Percentiles rank a stretch among this genome's conserved stretches.
phyloP scores from a whole-genome alignment of 2,113 vertebrate species.

The Theristicus caerulescens region DNA sequence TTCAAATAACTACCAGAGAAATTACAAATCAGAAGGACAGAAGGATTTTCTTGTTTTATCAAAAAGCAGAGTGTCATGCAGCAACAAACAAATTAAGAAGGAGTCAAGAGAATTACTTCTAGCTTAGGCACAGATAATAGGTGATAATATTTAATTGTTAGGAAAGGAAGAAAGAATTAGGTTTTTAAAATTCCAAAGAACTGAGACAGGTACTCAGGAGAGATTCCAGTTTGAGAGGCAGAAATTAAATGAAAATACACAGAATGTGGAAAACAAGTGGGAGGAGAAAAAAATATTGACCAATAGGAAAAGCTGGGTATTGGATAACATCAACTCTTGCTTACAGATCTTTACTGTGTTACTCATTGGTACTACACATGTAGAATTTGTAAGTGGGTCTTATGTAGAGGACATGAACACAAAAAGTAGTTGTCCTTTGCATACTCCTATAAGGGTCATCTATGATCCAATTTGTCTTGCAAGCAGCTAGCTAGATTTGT shows the following conservation, averaged over 20 bases:
- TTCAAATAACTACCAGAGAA: constrained; percentile 28
- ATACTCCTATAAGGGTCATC: neutral
- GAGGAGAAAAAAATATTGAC: neutral
- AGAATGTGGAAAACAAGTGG: neutral
- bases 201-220: neutral
- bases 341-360: neutral
- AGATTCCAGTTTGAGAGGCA: neutral
- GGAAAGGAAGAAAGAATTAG: neutral
- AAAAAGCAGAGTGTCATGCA: neutral
- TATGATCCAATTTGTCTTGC: neutral
- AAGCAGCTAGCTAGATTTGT: neutral
- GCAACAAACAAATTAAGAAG: neutral
- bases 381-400: neutral
- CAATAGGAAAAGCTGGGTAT: neutral
- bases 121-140: constrained; percentile 17
- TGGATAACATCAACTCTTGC: neutral
- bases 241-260: neutral
- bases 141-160: constrained; percentile 51
- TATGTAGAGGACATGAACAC: neutral
- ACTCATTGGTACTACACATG: neutral
- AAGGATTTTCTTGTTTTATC: constrained; percentile 44
- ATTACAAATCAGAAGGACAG: constrained; percentile 6
- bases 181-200: neutral
- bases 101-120: constrained; percentile 35
- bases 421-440: neutral